Conservation (phyloP, 2,113 vertebrate species). For the Sitta europaea region DNA sequence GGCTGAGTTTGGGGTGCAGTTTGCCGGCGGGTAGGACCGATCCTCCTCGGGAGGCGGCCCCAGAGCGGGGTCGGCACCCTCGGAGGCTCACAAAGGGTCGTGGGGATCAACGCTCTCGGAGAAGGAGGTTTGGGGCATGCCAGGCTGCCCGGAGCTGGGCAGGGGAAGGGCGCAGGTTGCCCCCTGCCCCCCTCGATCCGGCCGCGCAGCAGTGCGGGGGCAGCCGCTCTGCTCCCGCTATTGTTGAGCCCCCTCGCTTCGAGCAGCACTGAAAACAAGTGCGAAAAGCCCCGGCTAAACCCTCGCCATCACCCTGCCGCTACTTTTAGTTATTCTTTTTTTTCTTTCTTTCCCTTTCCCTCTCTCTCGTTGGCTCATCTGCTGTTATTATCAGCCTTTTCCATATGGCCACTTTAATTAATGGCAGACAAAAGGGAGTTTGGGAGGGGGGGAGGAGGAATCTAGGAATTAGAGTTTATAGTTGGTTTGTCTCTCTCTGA, state of each 20-base stretch:
- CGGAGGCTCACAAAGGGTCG: not conserved
- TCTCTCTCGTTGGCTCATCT: constrained; percentile 48
- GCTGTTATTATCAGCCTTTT: constrained; percentile 70
- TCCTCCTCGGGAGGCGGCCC: not conserved
- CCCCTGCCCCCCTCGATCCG: not conserved
- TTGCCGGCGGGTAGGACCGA: not conserved
- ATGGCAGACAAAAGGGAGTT: constrained; percentile 75
- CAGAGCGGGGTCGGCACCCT: not conserved
- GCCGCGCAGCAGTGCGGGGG: not conserved
- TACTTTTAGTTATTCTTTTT: constrained; percentile 17
- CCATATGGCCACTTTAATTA: constrained; percentile 82
- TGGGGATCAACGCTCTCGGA: not conserved
- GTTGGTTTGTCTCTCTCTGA: constrained; percentile 61
- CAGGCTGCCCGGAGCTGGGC: not conserved
- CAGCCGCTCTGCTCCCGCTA: not conserved
- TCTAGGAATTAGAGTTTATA: constrained; percentile 70
- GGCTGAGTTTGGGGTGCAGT: not conserved
- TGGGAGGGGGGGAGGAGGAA: not conserved
- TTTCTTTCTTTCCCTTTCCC: not conserved
- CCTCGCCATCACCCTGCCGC: not conserved
- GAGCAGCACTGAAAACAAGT: constrained; percentile 6
- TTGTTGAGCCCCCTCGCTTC: not conserved
- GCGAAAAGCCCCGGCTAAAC: constrained; percentile 4
- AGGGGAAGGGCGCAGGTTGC: not conserved
- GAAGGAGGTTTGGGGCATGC: not conserved